Conservation (phyloP, 1,140 invertebrate genomes). For the Ridgeia piscesae region DNA sequence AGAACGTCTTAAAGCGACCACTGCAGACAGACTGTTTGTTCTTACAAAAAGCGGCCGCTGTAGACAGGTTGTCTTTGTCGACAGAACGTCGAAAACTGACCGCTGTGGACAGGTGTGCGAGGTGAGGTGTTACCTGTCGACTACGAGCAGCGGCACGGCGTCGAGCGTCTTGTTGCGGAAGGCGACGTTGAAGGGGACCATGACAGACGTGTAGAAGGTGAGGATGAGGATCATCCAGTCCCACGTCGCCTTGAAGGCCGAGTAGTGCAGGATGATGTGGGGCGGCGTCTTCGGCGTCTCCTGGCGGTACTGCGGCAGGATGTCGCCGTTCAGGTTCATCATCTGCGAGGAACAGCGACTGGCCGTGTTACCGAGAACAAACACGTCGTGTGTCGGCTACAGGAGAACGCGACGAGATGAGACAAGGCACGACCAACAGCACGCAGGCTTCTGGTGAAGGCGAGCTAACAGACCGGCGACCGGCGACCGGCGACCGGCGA, state of each 20-base stretch:
- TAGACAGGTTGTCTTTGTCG: no score
- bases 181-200: slow-evolving; percentile 99
- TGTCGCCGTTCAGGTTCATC: slow-evolving; percentile 94
- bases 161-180: slow-evolving; percentile 99
- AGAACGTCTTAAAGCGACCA: no score
- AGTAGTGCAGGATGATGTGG: slow-evolving; percentile 98
- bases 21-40: no score
- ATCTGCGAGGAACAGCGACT: slow-evolving; percentile 67
- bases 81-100: no score
- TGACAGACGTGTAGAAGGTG: slow-evolving; percentile 99
- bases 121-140: slow-evolving; percentile 42
- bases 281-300: slow-evolving; percentile 99
- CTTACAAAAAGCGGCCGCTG: no score
- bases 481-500: no score
- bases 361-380: not conserved
- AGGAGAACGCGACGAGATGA: not conserved
- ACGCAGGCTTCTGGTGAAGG: not conserved
- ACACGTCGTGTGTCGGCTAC: not conserved
- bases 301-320: slow-evolving; percentile 98
- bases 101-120: no score
- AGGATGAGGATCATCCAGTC: slow-evolving; percentile 95
- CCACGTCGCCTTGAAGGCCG: slow-evolving; percentile 96
- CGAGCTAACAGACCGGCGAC: not conserved
- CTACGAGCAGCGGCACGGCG: slow-evolving; percentile 93
- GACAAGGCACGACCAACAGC: not conserved